phyloP scores from a whole-genome alignment of 2,888 invertebrate species.

The Papilio gigon region DNA sequence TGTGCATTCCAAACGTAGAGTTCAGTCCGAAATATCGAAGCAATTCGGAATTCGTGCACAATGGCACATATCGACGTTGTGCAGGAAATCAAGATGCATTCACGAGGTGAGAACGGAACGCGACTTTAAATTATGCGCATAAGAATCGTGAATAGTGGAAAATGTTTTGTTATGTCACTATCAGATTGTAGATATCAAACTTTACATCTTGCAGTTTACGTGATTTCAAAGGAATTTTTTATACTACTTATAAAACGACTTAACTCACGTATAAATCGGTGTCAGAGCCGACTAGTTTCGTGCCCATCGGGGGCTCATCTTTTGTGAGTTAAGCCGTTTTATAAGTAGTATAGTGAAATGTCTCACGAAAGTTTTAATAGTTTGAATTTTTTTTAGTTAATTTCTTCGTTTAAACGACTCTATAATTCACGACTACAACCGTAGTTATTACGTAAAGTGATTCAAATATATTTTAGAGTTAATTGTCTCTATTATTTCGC shows the following conservation, averaged over 20 bases:
- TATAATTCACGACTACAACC: too few species aligned
- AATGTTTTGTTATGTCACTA: constrained; percentile 15
- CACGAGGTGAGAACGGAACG: constrained; percentile 34
- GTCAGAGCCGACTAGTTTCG: too few species aligned
- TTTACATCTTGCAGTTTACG: background rate
- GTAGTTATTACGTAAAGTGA: too few species aligned
- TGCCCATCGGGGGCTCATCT: too few species aligned
- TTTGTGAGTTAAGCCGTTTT: too few species aligned
- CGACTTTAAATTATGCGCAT: constrained; percentile 21
- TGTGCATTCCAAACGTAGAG: background rate
- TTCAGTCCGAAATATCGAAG: constrained; percentile 19
- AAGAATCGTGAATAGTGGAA: constrained; percentile 19
- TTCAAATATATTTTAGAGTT: too few species aligned
- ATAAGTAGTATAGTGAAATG: too few species aligned
- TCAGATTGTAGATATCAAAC: background rate
- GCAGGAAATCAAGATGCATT: constrained; percentile 35
- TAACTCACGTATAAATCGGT: too few species aligned
- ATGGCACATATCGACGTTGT: constrained; percentile 31
- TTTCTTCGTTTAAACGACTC: too few species aligned
- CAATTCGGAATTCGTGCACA: constrained; percentile 21
- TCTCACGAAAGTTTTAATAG: too few species aligned
- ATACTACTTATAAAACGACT: background rate
- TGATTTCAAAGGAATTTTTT: background rate
- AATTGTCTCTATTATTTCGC: too few species aligned
- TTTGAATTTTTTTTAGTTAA: too few species aligned